phyloP scores from a whole-genome alignment of 2,797 vertebrate species.

The Anguilla pacifica region DNA sequence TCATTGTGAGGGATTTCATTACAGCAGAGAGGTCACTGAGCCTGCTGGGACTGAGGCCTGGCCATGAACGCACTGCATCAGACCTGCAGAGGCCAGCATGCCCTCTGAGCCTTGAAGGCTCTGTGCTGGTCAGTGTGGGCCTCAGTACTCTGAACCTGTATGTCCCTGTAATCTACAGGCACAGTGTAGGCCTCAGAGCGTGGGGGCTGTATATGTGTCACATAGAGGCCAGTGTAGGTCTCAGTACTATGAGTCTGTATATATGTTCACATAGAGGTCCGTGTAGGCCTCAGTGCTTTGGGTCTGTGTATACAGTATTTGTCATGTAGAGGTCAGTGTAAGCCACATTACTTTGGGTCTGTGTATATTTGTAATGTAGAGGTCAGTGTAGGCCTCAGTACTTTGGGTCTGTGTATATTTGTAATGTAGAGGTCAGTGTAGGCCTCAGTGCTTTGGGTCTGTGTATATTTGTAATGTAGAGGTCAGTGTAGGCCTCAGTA shows the following conservation, averaged over 20 bases:
- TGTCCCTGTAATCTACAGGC: not conserved
- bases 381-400: not conserved
- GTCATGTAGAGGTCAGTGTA: not conserved
- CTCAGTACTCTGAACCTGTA: not conserved
- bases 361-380: not conserved
- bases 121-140: not conserved
- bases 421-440: not conserved
- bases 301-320: not conserved
- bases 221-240: not conserved
- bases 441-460: not conserved
- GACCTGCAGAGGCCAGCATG: not conserved
- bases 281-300: not conserved
- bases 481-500: not conserved
- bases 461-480: not conserved
- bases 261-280: not conserved
- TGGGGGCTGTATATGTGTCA: not conserved
- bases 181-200: not conserved
- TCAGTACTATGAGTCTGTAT: not conserved
- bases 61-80: not conserved
- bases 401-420: not conserved
- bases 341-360: not conserved
- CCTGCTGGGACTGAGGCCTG: not conserved
- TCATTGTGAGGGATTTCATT: constrained; percentile 9
- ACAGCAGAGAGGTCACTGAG: not conserved
- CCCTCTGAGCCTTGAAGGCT: not conserved